Conservation (phyloP, 2,797 vertebrate genomes). For the Paedocypris micromegethes region DNA sequence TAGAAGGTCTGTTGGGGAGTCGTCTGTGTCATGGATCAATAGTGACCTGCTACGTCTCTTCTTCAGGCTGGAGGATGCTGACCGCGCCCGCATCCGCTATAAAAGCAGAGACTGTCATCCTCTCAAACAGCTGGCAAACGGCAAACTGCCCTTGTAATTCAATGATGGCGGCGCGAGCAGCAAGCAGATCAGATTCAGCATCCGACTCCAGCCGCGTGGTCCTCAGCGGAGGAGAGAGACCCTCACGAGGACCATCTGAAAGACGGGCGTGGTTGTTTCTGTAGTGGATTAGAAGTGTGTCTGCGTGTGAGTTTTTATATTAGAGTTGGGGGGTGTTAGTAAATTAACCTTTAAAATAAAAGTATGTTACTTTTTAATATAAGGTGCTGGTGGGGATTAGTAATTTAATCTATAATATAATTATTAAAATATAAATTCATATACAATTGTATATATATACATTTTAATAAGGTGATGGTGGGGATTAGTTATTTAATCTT, state of each 20-base stretch:
- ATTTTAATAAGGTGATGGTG: no score
- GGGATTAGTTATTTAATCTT: no score
- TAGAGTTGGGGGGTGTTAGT: not conserved
- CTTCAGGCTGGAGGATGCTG: constrained; percentile 7
- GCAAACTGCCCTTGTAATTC: constrained; percentile 44
- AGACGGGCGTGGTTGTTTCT: no score
- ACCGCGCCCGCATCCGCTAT: constrained; percentile 22
- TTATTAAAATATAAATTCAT: no score
- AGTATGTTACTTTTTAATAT: no score
- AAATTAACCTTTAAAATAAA: no score
- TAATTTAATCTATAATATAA: no score
- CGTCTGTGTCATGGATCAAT: not conserved
- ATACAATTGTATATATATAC: no score
- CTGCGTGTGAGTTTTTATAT: constrained; percentile 9
- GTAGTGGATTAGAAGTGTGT: constrained; percentile 6
- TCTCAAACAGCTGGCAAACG: constrained; percentile 10
- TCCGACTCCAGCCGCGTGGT: not conserved
- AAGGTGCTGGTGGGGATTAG: no score
- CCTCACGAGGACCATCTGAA: not conserved
- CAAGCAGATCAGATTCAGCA: constrained; percentile 25
- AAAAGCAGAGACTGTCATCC: constrained; percentile 33
- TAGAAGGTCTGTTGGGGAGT: no score
- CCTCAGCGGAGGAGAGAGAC: constrained; percentile 7
- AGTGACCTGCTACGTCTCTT: constrained; percentile 27
- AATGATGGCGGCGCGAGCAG: constrained; percentile 27